phyloP scores from a whole-genome alignment of 2,797 vertebrate genomes.

The Periparus ater region DNA sequence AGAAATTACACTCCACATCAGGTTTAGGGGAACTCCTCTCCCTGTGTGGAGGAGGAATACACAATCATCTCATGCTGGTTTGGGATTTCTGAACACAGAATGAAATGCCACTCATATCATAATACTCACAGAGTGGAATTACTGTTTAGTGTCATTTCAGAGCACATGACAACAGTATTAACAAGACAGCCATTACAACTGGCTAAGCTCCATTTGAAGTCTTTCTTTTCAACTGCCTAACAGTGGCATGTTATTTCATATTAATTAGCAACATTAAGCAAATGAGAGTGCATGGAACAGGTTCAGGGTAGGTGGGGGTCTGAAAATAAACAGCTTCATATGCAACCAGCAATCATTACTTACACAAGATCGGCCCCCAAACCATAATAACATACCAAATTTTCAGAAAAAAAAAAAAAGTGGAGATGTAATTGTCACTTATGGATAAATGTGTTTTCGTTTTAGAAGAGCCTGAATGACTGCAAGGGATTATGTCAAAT shows the following conservation, averaged over 20 bases:
- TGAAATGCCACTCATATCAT: constrained; percentile 10
- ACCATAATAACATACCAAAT: background rate
- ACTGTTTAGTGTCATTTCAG: constrained; percentile 14
- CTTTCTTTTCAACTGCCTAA: background rate
- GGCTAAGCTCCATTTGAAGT: constrained; percentile 14
- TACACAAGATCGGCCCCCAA: background rate
- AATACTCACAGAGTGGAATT: background rate
- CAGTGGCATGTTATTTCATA: background rate
- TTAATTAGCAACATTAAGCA: constrained; percentile 28
- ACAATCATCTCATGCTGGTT: constrained; percentile 34
- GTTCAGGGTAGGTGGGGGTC: background rate
- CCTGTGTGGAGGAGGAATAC: background rate
- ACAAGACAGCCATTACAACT: constrained; percentile 6
- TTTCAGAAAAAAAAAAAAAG: background rate
- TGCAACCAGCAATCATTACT: background rate
- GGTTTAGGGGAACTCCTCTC: constrained; percentile 33
- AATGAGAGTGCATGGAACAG: background rate
- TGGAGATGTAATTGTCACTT: constrained; percentile 55
- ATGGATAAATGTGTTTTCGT: constrained; percentile 49
- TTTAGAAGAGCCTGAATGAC: constrained; percentile 46
- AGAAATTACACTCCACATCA: constrained; percentile 24
- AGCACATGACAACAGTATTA: background rate
- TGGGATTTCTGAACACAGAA: constrained; percentile 26
- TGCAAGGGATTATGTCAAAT: constrained; percentile 57
- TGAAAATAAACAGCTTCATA: constrained; percentile 8